phyloP scores from a whole-genome alignment of 1,140 invertebrate genomes.

The Trinorchestia longiramus region DNA sequence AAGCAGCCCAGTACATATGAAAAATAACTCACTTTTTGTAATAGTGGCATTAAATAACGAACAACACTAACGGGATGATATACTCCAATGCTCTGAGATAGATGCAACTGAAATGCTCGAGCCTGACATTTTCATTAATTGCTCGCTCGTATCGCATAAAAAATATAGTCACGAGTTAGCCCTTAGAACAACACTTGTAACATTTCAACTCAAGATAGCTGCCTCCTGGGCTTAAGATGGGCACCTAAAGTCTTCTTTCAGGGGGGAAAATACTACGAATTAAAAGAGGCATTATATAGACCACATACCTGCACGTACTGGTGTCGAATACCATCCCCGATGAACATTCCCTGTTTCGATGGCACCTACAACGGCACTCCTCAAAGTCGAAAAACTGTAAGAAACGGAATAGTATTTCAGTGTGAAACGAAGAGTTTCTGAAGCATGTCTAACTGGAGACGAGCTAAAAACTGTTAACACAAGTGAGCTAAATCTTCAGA shows the following conservation, averaged over 20 bases:
- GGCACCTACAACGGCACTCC: not conserved
- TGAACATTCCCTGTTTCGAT: not conserved
- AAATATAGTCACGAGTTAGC: not conserved
- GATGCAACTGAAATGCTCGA: not conserved
- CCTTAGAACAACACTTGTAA: not conserved
- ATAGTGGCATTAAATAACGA: not conserved
- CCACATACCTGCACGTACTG: constrained; percentile 1
- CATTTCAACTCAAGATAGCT: not conserved
- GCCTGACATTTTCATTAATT: not conserved
- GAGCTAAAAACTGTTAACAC: not conserved
- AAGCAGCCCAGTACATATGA: not conserved
- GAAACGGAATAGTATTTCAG: not conserved
- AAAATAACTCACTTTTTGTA: not conserved
- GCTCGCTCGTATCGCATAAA: not conserved
- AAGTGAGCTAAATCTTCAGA: not conserved
- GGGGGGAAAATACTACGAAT: not conserved
- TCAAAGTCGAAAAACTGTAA: not conserved
- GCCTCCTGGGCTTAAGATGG: not conserved
- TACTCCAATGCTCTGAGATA: not conserved
- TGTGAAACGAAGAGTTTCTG: not conserved
- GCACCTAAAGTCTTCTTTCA: not conserved
- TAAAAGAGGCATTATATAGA: not conserved
- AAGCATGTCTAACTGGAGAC: not conserved
- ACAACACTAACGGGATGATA: not conserved
- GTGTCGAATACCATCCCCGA: constrained; percentile 18